Evolutionary conservation across 2,113 vertebrate genomes (phyloP).

Genomic region (Dendrocopos noguchii): DNA sequence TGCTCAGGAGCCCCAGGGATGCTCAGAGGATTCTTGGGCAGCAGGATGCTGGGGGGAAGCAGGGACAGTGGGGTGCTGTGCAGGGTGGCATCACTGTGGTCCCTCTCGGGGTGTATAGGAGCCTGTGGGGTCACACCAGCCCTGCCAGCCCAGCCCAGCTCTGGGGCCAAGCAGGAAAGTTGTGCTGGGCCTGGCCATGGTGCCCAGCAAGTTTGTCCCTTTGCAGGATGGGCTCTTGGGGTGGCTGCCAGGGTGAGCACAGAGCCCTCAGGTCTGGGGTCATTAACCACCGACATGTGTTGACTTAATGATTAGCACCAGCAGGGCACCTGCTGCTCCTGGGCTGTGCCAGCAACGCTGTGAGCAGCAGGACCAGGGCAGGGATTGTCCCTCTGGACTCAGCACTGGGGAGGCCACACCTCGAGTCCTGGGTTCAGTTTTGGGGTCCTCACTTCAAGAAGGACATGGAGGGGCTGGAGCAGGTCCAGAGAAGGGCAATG

Average conservation of each 20-base stretch:
- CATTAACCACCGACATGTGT: background rate
- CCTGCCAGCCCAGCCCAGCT: background rate
- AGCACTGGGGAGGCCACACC: no score
- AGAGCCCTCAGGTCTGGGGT: background rate
- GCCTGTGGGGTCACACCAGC: background rate
- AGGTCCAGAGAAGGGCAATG: no score
- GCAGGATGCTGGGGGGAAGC: fast-evolving
- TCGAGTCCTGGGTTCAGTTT: no score
- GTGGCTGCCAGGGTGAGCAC: background rate
- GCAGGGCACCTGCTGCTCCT: no score
- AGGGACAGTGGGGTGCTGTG: background rate
- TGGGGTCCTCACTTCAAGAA: no score
- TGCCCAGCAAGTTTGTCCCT: fast-evolving
- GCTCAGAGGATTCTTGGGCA: background rate
- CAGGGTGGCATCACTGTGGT: background rate
- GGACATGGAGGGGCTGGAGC: no score
- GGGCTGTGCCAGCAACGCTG: no score
- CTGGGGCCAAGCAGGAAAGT: background rate
- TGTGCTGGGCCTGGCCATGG: fast-evolving
- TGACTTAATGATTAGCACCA: background rate
- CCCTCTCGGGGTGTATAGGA: fast-evolving
- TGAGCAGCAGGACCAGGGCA: no score
- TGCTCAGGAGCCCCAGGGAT: background rate
- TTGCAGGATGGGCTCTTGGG: background rate
- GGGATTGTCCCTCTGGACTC: no score